A percentile compares a stretch with the other conserved stretches of the same genome.
Evolutionary conservation across 2,888 invertebrate species (phyloP).

Genomic region (Chironomus riparius): DNA sequence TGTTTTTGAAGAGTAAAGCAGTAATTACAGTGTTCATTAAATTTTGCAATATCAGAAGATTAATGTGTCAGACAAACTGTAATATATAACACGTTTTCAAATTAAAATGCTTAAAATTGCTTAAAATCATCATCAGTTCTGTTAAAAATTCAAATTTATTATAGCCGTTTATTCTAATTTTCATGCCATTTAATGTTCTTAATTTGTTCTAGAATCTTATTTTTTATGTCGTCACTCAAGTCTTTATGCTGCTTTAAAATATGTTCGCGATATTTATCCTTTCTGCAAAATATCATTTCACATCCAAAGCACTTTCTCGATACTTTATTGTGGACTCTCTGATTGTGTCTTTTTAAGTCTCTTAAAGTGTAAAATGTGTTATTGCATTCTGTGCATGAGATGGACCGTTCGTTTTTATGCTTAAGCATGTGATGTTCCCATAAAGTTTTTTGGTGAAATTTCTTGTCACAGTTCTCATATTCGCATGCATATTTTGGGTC

Average conservation of each 20-base stretch:
- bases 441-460: constrained; percentile 18
- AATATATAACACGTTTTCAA: no score
- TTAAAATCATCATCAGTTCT: neutral
- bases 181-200: constrained; percentile 8
- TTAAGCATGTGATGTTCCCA: constrained; percentile 10
- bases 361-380: neutral
- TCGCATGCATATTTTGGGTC: neutral
- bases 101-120: no score
- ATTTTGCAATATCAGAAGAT: no score
- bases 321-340: constrained; percentile 8
- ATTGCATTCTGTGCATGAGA: neutral
- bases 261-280: constrained; percentile 21
- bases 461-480: neutral
- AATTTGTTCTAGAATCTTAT: neutral
- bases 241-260: constrained; percentile 9
- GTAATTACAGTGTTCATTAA: no score
- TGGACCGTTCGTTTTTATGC: neutral
- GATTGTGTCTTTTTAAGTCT: constrained; percentile 7
- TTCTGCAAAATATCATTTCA: neutral
- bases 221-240: neutral
- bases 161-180: neutral
- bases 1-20: no score
- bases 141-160: neutral
- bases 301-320: neutral
- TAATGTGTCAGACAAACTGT: no score